Evolutionary conservation across 2,888 invertebrate genomes (phyloP).

Genomic region (Acholoe squamosa): DNA sequence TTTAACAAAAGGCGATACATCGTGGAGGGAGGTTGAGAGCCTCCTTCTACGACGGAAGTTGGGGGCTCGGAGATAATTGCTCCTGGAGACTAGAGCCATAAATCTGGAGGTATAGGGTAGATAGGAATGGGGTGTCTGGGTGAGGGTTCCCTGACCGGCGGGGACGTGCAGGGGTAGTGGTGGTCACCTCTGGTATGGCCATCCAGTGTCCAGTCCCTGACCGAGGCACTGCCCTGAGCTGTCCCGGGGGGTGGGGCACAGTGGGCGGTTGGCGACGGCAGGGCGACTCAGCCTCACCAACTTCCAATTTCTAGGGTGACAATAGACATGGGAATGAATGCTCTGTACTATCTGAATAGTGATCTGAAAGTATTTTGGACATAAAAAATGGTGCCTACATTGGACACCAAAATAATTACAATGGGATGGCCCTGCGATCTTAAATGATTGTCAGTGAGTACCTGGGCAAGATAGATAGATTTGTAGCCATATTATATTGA

Average conservation of each 20-base stretch:
- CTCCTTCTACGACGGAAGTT: slow-evolving; percentile 3
- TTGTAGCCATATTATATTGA: too few relatives aligned
- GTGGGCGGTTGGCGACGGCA: slow-evolving; percentile 33
- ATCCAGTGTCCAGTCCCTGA: slow-evolving; percentile 10
- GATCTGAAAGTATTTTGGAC: too few relatives aligned
- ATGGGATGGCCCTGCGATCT: too few relatives aligned
- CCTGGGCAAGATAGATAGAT: too few relatives aligned
- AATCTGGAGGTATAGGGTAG: background rate
- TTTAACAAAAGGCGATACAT: too few relatives aligned
- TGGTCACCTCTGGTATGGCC: background rate
- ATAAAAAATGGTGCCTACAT: too few relatives aligned
- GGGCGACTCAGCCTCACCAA: background rate
- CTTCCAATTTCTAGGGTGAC: too few relatives aligned
- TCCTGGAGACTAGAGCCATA: slow-evolving; percentile 4
- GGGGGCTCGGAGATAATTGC: background rate
- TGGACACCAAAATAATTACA: too few relatives aligned
- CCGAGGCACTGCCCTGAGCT: slow-evolving; percentile 24
- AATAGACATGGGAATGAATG: too few relatives aligned
- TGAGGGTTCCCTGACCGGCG: slow-evolving; percentile 42
- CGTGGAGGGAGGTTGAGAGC: background rate
- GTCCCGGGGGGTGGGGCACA: background rate
- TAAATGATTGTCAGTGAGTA: too few relatives aligned
- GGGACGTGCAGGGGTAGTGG: background rate
- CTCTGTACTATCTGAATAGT: too few relatives aligned
- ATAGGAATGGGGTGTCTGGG: background rate